These are phyloP conservation scores for Aphelenchoides fujianensis DNA, from an alignment of 1,140 invertebrate species.

Conservation along the genomic window DNA sequence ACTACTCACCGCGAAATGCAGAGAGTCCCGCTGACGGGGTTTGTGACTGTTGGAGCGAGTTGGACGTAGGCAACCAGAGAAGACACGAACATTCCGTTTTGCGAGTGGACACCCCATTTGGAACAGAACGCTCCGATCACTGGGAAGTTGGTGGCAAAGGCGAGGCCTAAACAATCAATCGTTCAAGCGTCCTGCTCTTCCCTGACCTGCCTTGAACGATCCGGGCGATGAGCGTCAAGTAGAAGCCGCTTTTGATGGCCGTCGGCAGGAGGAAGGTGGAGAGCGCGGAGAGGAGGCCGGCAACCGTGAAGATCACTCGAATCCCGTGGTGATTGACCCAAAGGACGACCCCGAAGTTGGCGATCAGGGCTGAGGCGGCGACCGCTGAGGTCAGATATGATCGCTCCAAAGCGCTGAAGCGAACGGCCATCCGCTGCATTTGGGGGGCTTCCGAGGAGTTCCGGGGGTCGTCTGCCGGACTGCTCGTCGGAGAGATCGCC, in stretches of 20 bases:
- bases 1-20: constrained; percentile 10
- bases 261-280: constrained; percentile 38
- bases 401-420: not conserved
- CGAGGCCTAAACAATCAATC: constrained; percentile 50
- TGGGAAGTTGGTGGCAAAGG: constrained; percentile 54
- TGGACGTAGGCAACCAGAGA: constrained; percentile 51
- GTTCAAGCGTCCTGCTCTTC: no score
- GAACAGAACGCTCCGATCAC: constrained; percentile 56
- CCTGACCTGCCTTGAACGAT: constrained; percentile 24
- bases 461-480: not conserved
- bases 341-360: constrained; percentile 45
- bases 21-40: constrained; percentile 30
- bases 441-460: no score
- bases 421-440: not conserved
- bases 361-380: constrained; percentile 38
- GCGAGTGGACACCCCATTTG: constrained; percentile 58
- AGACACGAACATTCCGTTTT: constrained; percentile 55
- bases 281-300: constrained; percentile 43
- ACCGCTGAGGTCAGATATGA: constrained; percentile 28
- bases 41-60: constrained; percentile 51
- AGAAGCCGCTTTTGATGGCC: constrained; percentile 47
- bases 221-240: constrained; percentile 39
- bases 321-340: constrained; percentile 51
- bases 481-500: not conserved
- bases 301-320: constrained; percentile 34